Conservation (phyloP, 2,113 vertebrate genomes). For the Nyctibius bracteatus region DNA sequence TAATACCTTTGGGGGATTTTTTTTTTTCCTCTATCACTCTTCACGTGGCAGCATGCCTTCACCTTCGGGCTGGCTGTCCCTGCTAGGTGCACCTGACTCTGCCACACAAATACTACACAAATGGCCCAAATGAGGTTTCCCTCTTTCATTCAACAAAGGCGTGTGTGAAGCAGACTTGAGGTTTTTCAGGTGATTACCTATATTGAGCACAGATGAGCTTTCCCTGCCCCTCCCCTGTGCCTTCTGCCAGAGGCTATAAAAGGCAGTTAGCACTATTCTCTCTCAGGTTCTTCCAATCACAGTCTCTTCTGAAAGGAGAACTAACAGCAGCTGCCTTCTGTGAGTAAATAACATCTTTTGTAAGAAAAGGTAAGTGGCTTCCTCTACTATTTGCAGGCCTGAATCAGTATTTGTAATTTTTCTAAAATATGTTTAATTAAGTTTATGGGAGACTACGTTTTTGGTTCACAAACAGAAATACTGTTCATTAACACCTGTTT, state of each 20-base stretch:
- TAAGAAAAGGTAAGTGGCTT: not conserved
- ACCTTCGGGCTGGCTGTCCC: not conserved
- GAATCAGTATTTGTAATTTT: not conserved
- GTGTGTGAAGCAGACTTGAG: not conserved
- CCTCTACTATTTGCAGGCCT: not conserved
- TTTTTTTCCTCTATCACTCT: rapidly evolving
- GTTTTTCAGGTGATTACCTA: not conserved
- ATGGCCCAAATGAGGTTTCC: not conserved
- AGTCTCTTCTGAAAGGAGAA: not conserved
- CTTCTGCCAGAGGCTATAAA: not conserved
- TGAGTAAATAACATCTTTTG: not conserved
- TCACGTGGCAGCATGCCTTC: not conserved
- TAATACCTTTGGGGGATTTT: not conserved
- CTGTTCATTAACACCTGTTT: not conserved
- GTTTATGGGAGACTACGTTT: not conserved
- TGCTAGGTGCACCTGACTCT: not conserved
- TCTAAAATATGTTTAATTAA: not conserved
- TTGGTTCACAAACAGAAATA: not conserved
- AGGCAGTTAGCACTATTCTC: not conserved
- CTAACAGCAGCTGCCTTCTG: not conserved
- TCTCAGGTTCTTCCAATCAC: not conserved
- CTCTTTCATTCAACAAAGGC: not conserved
- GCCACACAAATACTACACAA: not conserved
- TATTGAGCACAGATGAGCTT: not conserved
- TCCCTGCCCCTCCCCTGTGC: not conserved